A percentile compares a stretch with the other conserved stretches of the same genome.
Conservation (phyloP, 1,140 invertebrate genomes). For the Dendrolimus kikuchii region DNA sequence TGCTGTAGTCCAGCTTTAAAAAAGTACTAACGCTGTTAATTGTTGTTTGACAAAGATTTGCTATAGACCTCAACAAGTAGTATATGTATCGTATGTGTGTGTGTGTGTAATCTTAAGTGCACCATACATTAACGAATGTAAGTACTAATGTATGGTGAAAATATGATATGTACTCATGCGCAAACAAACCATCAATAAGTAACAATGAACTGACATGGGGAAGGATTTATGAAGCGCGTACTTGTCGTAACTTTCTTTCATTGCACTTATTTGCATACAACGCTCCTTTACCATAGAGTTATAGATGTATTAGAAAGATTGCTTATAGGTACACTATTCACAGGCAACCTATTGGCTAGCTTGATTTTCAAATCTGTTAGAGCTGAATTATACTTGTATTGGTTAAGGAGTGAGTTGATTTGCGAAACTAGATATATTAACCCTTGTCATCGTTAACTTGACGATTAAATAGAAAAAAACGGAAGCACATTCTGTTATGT, state of each 20-base stretch:
- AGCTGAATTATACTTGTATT: too few species aligned
- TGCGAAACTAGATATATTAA: neutral
- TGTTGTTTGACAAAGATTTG: too few species aligned
- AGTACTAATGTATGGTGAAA: slow-evolving; percentile 2
- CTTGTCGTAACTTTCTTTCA: slow-evolving; percentile 11
- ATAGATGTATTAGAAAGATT: slow-evolving; percentile 3
- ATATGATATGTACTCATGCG: too few species aligned
- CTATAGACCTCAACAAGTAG: too few species aligned
- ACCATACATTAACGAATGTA: neutral
- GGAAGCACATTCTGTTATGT: too few species aligned
- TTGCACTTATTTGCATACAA: slow-evolving; percentile 19
- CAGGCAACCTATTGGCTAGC: slow-evolving; percentile 3
- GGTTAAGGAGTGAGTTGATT: too few species aligned
- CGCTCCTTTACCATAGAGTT: slow-evolving; percentile 6
- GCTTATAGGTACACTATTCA: neutral
- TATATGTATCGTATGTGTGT: too few species aligned
- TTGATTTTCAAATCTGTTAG: slow-evolving; percentile 2
- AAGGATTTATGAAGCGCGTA: slow-evolving; percentile 10
- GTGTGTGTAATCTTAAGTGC: too few species aligned
- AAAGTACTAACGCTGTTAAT: too few species aligned
- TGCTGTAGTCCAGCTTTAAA: too few species aligned
- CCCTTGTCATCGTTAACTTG: slow-evolving; percentile 2
- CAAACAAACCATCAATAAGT: slow-evolving; percentile 9
- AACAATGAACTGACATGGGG: slow-evolving; percentile 7
- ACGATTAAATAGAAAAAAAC: too few species aligned